Base-by-base conservation (phyloP, 2,888 invertebrate genomes). In the Empis stercorea region DNA sequence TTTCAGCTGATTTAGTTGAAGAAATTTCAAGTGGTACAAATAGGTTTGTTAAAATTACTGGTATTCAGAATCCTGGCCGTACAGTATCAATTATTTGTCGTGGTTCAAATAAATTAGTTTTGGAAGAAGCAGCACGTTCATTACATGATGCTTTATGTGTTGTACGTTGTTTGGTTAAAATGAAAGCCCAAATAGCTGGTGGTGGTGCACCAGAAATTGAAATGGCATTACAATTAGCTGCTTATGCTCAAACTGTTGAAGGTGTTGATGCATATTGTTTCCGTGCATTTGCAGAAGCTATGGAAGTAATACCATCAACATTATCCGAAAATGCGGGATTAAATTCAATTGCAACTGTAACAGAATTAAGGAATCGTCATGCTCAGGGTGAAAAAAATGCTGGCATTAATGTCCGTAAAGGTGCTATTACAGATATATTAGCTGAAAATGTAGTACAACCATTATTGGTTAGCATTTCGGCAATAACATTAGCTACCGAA, bases 151-250 rank as follows among this genome's bases (percentile, higher is more conserved):
- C 94, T 30, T 70, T 83, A 52, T 83, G 83, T 61, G 94, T 92
- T 44, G 87, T 99, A 62, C 83, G 99, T 55, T 99, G 99, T 70
- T 78, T 99, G 57, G 96, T 99, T 5, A 91, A 94, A 59, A 86
- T 94, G 54, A 83, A 83, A 50, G 91, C 91, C 40, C 73, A 95
- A 57, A 82, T 96, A 66, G 86, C 94, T 46, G 99, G 99, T 51
- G 99, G 97, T 43, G 99, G 97, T 41, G 94, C 96, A 13, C 95
- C 97, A 5, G 99, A 99, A 74, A 95, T 92, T 52, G 94, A 96
- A 65, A 76, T 97, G 52, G 86, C 95, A 0, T 73, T 94, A 30
- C 81, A 82, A 49, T 73, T 99, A 46, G 82, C 85, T 9, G 80
- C 85, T 17, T 75, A 83, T 52, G 83, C 96, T 0, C 81, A 92